phyloP scores from a whole-genome alignment of 2,113 vertebrate genomes.

The Anseranas semipalmata region DNA sequence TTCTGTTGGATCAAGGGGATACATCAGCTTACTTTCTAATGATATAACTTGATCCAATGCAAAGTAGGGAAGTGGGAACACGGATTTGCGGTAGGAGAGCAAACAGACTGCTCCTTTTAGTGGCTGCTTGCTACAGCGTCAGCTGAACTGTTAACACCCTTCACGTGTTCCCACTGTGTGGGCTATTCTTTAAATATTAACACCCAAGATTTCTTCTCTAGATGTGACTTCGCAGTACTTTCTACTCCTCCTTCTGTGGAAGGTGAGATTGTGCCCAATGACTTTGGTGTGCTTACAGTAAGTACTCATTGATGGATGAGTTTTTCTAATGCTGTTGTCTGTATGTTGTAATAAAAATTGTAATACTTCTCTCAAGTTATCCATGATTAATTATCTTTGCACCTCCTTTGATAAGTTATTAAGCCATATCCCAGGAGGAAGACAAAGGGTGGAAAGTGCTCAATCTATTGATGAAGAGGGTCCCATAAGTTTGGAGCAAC shows the following conservation, averaged over 20 bases:
- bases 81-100: background rate
- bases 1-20: background rate
- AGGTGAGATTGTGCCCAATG: background rate
- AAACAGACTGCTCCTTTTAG: background rate
- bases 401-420: background rate
- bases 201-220: background rate
- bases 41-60: background rate
- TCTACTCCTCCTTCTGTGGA: background rate
- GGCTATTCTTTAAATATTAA: background rate
- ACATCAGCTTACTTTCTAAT: background rate
- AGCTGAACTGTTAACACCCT: background rate
- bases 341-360: background rate
- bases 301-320: background rate
- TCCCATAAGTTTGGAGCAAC: background rate
- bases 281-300: background rate
- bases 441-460: background rate
- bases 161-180: rapidly evolving
- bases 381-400: background rate
- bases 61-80: background rate
- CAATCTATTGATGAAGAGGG: background rate
- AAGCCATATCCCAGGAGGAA: background rate
- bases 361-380: background rate
- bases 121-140: background rate
- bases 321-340: background rate
- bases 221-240: background rate